These are phyloP conservation scores for Sphaeramia orbicularis DNA, from an alignment of 2,797 vertebrate species.

Conservation along the genomic window DNA sequence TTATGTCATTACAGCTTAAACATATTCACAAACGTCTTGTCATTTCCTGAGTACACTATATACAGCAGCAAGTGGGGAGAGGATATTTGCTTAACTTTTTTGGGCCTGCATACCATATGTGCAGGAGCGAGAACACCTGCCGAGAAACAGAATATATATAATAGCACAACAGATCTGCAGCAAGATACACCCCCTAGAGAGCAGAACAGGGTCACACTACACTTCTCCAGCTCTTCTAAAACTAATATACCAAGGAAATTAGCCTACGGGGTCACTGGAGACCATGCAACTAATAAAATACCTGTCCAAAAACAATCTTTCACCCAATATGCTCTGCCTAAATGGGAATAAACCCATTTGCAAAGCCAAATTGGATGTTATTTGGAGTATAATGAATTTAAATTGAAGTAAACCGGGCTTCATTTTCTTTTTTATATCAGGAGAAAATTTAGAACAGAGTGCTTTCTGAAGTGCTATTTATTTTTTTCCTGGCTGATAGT, in stretches of 20 bases:
- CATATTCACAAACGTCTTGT: background rate
- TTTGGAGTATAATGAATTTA: constrained; percentile 44
- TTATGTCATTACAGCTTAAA: background rate
- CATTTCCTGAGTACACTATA: background rate
- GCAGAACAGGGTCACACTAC: constrained; percentile 27
- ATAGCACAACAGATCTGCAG: constrained; percentile 27
- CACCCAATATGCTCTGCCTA: background rate
- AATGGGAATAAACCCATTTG: constrained; percentile 37
- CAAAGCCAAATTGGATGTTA: constrained; percentile 46
- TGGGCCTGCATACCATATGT: constrained; percentile 44
- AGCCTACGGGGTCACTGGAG: constrained; percentile 31
- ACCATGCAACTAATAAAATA: constrained; percentile 42
- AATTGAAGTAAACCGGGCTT: constrained; percentile 38
- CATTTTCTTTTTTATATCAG: constrained; percentile 25
- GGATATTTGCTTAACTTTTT: constrained; percentile 30
- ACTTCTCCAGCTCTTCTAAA: constrained; percentile 46
- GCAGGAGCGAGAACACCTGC: constrained; percentile 59
- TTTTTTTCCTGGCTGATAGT: constrained; percentile 3
- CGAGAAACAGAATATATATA: constrained; percentile 28
- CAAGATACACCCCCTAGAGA: constrained; percentile 24
- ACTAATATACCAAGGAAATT: constrained; percentile 64
- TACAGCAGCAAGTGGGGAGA: constrained; percentile 1
- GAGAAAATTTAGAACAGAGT: constrained; percentile 11
- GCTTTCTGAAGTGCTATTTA: constrained; percentile 17
- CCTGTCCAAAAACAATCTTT: constrained; percentile 31